Conservation (phyloP, 2,797 vertebrate species). For the Galago senegalensis region DNA sequence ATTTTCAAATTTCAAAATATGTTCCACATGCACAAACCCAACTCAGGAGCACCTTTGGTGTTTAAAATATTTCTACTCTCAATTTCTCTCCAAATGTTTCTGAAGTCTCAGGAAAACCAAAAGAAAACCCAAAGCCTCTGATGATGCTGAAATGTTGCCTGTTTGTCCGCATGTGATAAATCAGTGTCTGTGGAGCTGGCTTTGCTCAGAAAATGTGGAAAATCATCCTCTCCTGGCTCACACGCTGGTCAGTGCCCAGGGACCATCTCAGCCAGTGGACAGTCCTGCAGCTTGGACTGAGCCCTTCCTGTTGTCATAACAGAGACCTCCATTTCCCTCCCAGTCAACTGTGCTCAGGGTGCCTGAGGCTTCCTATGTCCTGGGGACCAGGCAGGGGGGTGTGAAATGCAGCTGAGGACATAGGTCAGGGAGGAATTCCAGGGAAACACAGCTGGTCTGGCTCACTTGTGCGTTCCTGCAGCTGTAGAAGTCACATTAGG, state of each 20-base stretch:
- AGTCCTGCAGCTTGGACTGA: neutral
- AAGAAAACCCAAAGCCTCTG: neutral
- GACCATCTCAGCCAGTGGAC: too few species aligned
- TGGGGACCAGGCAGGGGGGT: fast-evolving
- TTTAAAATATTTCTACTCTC: neutral
- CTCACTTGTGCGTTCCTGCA: neutral
- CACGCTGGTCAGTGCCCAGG: too few species aligned
- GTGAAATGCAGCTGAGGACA: neutral
- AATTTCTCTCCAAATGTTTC: neutral
- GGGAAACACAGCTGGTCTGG: neutral
- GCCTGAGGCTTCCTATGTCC: neutral
- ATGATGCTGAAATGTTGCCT: neutral
- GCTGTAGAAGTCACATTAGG: neutral
- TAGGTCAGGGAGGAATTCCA: neutral
- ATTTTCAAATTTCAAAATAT: too few species aligned
- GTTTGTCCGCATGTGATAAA: neutral
- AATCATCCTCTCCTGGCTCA: neutral
- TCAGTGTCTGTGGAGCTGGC: neutral
- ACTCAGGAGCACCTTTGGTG: neutral
- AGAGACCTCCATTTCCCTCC: neutral
- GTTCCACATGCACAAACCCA: fast-evolving
- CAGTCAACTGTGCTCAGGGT: neutral
- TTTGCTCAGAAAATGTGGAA: neutral
- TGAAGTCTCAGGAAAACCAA: too few species aligned
- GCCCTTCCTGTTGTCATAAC: neutral